A percentile compares a stretch with the other conserved stretches of the same genome.
These are phyloP conservation scores for Butorides virescens DNA, from an alignment of 2,113 vertebrate genomes.

Conservation along the genomic window DNA sequence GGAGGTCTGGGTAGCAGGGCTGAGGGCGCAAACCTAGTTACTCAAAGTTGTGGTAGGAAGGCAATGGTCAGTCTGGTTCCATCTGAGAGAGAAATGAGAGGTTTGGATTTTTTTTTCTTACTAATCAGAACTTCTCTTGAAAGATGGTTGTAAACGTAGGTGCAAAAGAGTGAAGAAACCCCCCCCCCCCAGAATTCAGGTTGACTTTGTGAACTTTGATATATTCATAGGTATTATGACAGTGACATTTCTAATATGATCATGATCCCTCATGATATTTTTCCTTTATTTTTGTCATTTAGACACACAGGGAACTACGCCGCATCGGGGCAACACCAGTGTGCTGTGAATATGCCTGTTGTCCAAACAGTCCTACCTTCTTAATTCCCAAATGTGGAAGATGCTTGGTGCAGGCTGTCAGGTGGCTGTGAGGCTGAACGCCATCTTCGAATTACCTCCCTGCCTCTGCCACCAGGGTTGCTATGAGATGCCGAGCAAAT, in stretches of 20 bases:
- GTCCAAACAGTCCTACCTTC: neutral
- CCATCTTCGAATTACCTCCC: neutral
- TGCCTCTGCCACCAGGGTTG: neutral
- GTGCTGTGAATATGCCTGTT: neutral
- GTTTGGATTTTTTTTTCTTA: neutral
- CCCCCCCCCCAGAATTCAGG: fast-evolving
- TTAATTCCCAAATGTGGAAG: neutral
- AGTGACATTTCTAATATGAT: neutral
- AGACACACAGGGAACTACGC: neutral
- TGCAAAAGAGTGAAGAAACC: neutral
- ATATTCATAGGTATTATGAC: neutral
- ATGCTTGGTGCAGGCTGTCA: neutral
- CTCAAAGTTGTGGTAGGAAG: neutral
- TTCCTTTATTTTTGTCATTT: neutral
- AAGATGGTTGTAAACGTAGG: neutral
- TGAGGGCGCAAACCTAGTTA: neutral
- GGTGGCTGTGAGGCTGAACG: neutral
- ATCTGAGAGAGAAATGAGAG: neutral
- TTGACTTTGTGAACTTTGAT: neutral
- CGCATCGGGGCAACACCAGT: neutral
- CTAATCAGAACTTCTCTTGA: neutral
- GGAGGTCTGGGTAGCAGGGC: neutral
- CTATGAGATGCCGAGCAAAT: neutral
- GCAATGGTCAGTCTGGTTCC: neutral
- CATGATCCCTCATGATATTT: neutral